phyloP scores from a whole-genome alignment of 2,888 invertebrate species.

The Polietes domitor region DNA sequence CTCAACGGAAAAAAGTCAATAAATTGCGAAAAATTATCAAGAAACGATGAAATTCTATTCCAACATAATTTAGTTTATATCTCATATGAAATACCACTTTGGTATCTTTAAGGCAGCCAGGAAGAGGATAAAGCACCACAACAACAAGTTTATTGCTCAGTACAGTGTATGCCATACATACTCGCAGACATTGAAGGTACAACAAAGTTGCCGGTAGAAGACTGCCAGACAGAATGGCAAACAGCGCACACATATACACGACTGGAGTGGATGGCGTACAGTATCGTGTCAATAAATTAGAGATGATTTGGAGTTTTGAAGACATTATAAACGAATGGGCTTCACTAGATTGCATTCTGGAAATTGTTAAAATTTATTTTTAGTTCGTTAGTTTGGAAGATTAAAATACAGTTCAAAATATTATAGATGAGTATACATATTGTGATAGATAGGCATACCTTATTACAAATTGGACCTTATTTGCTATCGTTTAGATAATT shows the following conservation, averaged over 20 bases:
- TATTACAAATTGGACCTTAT: too few relatives aligned
- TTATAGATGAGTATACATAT: too few relatives aligned
- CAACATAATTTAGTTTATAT: conserved; percentile 40
- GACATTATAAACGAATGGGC: too few relatives aligned
- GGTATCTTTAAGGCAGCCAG: not conserved
- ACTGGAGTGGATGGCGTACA: not conserved
- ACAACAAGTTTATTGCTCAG: not conserved
- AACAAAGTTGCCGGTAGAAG: not conserved
- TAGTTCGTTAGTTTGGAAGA: too few relatives aligned
- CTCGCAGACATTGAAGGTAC: not conserved
- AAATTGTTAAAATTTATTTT: too few relatives aligned
- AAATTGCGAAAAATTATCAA: conserved; percentile 47
- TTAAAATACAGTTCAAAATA: too few relatives aligned
- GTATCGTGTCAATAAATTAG: not conserved
- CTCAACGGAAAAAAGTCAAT: conserved; percentile 42
- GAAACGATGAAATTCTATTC: conserved; percentile 45
- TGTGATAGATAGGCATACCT: too few relatives aligned
- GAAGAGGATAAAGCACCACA: not conserved
- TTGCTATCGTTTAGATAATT: too few relatives aligned
- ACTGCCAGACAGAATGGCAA: not conserved
- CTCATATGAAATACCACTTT: conserved; percentile 12
- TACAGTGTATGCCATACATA: not conserved
- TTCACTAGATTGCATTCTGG: too few relatives aligned
- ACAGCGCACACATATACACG: not conserved
- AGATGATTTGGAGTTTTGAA: too few relatives aligned